Percentiles rank a stretch among this genome's conserved stretches.
phyloP scores from a whole-genome alignment of 1,140 invertebrate genomes.

The Tetramorium alpestre region DNA sequence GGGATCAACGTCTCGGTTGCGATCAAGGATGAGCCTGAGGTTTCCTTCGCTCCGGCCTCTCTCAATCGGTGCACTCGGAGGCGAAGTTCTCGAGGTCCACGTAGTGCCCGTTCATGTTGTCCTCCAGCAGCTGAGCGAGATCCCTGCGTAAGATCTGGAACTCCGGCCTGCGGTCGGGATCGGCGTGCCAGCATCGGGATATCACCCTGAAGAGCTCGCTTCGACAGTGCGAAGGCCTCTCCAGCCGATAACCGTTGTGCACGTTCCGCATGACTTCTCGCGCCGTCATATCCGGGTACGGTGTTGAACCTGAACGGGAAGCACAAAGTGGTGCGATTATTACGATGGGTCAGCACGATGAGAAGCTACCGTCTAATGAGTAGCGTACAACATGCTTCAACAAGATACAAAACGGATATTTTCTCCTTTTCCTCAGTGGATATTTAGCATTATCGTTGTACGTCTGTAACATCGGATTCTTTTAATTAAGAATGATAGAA shows the following conservation, averaged over 20 bases:
- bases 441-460: not conserved
- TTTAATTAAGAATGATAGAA: not conserved
- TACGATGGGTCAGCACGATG: constrained; percentile 10
- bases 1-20: constrained; percentile 18
- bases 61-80: constrained; percentile 88
- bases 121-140: constrained; percentile 89
- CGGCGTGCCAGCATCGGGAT: constrained; percentile 91
- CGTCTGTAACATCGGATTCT: not conserved
- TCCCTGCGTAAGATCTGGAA: constrained; percentile 90
- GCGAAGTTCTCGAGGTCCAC: constrained; percentile 93
- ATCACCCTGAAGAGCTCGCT: constrained; percentile 92
- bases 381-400: not conserved
- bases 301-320: constrained; percentile 89
- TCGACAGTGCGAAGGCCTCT: constrained; percentile 91
- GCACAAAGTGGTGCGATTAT: constrained; percentile 12
- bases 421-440: not conserved
- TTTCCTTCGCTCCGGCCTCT: not conserved
- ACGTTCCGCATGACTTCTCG: constrained; percentile 92
- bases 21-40: not conserved
- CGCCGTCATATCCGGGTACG: constrained; percentile 92
- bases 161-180: constrained; percentile 90
- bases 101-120: constrained; percentile 90
- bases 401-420: constrained; percentile 31
- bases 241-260: constrained; percentile 91
- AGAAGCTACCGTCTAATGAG: not conserved